These are phyloP conservation scores for Philereme transversata DNA, from an alignment of 2,888 invertebrate genomes.

Conservation along the genomic window DNA sequence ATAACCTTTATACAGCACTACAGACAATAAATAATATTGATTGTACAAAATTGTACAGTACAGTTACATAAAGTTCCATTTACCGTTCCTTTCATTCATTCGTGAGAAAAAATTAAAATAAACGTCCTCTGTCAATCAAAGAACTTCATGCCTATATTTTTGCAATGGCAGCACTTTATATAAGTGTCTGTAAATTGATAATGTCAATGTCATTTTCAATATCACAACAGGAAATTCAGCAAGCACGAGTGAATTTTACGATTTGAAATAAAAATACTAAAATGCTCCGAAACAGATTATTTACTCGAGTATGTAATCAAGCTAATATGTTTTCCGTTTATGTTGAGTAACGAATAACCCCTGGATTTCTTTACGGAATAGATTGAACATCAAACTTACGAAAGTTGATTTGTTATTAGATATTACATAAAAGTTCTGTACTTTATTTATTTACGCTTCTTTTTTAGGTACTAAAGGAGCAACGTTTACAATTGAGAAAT, in stretches of 20 bases:
- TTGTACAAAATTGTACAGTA: slow-evolving; percentile 2
- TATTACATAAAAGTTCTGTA: neutral
- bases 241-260: neutral
- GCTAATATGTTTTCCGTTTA: neutral
- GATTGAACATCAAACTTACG: neutral
- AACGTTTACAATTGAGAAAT: slow-evolving; percentile 34
- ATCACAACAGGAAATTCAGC: neutral
- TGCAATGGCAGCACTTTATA: neutral
- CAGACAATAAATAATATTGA: slow-evolving; percentile 38
- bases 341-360: neutral
- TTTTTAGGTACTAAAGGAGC: slow-evolving; percentile 49
- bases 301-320: slow-evolving; percentile 46
- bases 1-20: slow-evolving; percentile 59
- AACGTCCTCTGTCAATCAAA: neutral
- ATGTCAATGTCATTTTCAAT: neutral
- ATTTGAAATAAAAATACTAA: slow-evolving; percentile 9
- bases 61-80: neutral
- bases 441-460: neutral
- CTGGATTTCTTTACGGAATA: neutral
- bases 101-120: neutral
- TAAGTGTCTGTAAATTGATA: neutral
- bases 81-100: slow-evolving; percentile 9
- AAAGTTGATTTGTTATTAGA: neutral
- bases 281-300: slow-evolving; percentile 49
- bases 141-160: neutral